Conservation (phyloP, 2,888 invertebrate genomes). For the Silvanus unidentatus region DNA sequence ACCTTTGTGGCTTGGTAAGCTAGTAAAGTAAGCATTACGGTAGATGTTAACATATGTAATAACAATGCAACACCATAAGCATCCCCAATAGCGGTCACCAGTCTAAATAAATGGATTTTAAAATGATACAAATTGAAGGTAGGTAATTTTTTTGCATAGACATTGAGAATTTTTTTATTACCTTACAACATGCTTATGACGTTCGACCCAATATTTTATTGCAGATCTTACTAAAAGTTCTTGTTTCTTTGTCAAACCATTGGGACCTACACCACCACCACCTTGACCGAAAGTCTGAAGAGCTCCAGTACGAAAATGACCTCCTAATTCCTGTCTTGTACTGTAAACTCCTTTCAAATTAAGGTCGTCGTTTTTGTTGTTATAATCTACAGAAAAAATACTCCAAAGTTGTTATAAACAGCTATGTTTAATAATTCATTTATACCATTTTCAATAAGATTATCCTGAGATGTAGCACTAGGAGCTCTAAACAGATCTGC, state of each 20-base stretch:
- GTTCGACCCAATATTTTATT: conserved; percentile 85
- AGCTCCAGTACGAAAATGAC: conserved; percentile 63
- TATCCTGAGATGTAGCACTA: conserved; percentile 43
- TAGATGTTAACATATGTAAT: conserved; percentile 79
- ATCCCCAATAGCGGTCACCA: conserved; percentile 76
- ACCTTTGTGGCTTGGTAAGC: conserved; percentile 86
- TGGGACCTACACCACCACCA: conserved; percentile 60
- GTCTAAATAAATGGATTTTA: conserved; percentile 47
- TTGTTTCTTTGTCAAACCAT: conserved; percentile 75
- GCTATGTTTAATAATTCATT: background rate
- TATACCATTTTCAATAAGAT: conserved; percentile 32
- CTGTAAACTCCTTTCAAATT: conserved; percentile 72
- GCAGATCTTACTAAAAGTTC: conserved; percentile 80
- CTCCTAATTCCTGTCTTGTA: conserved; percentile 72
- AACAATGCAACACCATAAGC: conserved; percentile 78
- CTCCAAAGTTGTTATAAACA: background rate
- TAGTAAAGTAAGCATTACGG: conserved; percentile 73
- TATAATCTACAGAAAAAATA: conserved; percentile 34
- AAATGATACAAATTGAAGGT: background rate
- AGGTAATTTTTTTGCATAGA: too few species aligned
- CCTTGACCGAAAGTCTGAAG: conserved; percentile 56
- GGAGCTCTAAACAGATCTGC: conserved; percentile 62
- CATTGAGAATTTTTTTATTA: too few species aligned
- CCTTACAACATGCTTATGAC: conserved; percentile 85
- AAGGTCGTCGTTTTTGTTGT: conserved; percentile 48